phyloP scores from a whole-genome alignment of 2,888 invertebrate genomes.

The Ornithoptera priamus region DNA sequence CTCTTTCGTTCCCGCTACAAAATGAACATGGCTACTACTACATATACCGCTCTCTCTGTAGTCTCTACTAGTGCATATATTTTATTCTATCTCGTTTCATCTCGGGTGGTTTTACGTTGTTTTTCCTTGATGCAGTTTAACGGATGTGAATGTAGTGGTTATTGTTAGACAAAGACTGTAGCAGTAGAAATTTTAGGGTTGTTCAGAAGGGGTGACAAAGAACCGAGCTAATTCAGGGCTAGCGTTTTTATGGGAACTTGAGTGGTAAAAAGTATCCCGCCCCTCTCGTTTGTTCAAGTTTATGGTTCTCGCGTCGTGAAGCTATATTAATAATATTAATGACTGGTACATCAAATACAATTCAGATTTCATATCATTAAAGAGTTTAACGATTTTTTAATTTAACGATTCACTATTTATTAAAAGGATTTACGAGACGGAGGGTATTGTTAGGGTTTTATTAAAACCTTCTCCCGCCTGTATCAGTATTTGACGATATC shows the following conservation, averaged over 20 bases:
- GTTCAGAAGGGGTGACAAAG: conserved; percentile 79
- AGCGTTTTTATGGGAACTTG: conserved; percentile 75
- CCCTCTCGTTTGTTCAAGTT: conserved; percentile 79
- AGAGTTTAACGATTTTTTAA: conserved; percentile 59
- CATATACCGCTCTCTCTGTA: conserved; percentile 74
- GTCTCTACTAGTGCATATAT: conserved; percentile 78
- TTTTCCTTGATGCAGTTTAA: conserved; percentile 80
- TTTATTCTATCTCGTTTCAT: conserved; percentile 80
- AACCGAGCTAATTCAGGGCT: conserved; percentile 80
- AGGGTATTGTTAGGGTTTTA: conserved; percentile 1
- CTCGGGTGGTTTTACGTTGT: conserved; percentile 77
- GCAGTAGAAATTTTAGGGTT: conserved; percentile 78
- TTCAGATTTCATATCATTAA: conserved; percentile 53
- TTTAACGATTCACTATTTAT: conserved; percentile 43
- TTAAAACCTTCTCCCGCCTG: neutral
- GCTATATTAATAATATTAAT: conserved; percentile 77
- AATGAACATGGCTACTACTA: conserved; percentile 73
- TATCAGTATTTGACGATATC: conserved; percentile 4
- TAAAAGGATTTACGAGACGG: conserved; percentile 18
- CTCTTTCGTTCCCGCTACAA: conserved; percentile 65
- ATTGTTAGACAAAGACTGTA: conserved; percentile 80
- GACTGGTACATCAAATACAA: conserved; percentile 67
- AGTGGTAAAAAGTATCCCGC: conserved; percentile 79
- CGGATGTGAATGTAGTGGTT: conserved; percentile 80
- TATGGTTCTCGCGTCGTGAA: conserved; percentile 69